Evolutionary conservation across 2,888 invertebrate genomes (phyloP).

Genomic region (Drosophila incognita): DNA sequence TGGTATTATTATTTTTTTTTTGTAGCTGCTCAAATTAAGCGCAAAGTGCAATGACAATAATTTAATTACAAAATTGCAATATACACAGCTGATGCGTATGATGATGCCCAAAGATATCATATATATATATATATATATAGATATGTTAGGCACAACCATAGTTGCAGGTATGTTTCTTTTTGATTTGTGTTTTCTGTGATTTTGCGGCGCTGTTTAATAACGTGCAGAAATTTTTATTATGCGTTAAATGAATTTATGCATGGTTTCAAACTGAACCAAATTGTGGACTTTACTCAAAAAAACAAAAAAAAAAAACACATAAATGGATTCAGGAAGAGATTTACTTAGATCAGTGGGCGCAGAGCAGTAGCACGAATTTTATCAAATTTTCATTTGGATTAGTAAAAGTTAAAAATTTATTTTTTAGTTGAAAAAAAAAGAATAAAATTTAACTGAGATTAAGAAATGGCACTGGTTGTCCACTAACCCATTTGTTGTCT

Average conservation of each 20-base stretch:
- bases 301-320: not conserved
- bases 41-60: constrained; percentile 72
- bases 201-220: constrained; percentile 56
- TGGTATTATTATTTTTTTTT: constrained; percentile 13
- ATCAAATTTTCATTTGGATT: not conserved
- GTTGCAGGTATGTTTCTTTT: constrained; percentile 38
- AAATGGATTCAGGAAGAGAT: constrained; percentile 21
- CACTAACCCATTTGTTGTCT: not conserved
- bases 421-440: not conserved
- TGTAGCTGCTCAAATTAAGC: constrained; percentile 63
- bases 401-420: not conserved
- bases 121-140: constrained; percentile 1
- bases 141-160: constrained; percentile 21
- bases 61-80: constrained; percentile 65
- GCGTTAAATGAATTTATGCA: constrained; percentile 81
- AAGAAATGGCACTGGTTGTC: not conserved
- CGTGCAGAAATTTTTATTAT: constrained; percentile 75
- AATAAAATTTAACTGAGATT: not conserved
- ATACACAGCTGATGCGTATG: constrained; percentile 25
- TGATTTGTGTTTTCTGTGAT: constrained; percentile 7
- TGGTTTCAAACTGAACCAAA: constrained; percentile 40
- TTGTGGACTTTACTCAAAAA: constrained; percentile 10
- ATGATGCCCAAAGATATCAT: constrained; percentile 5
- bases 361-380: not conserved
- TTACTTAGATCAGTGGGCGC: not conserved